A percentile compares a stretch with the other conserved stretches of the same genome.
phyloP scores from a whole-genome alignment of 2,113 vertebrate genomes.

The Nerophis lumbriciformis region DNA sequence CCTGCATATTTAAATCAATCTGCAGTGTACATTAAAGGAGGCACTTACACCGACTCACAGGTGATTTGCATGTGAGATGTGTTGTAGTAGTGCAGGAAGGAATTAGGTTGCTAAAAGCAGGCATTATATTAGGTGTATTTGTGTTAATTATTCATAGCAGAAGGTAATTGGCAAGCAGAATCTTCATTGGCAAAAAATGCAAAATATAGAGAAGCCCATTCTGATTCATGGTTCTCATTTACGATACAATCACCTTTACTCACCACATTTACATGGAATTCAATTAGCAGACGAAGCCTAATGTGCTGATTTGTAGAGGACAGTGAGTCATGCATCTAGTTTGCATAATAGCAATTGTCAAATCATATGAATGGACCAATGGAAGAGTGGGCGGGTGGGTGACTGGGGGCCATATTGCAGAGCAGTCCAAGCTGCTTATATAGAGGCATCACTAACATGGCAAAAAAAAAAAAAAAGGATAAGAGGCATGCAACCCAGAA shows the following conservation, averaged over 20 bases:
- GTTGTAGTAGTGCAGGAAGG: conserved; percentile 25
- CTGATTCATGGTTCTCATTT: conserved; percentile 28
- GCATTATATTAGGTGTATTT: conserved; percentile 35
- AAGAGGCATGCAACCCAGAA: conserved; percentile 34
- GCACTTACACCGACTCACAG: conserved; percentile 37
- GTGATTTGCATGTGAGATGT: conserved; percentile 43
- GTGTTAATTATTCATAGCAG: conserved; percentile 50
- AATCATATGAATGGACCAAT: conserved; percentile 35
- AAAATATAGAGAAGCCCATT: conserved; percentile 16
- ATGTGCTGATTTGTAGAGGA: conserved; percentile 18
- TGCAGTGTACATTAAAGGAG: conserved; percentile 31
- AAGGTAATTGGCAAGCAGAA: conserved; percentile 19
- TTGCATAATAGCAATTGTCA: conserved; percentile 39
- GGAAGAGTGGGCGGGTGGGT: conserved; percentile 9
- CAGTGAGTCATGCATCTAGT: conserved; percentile 13
- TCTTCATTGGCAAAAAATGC: conserved; percentile 10
- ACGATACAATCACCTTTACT: not conserved
- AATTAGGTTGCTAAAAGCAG: conserved; percentile 34
- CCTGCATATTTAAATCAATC: conserved; percentile 51
- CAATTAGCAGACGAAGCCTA: conserved; percentile 1
- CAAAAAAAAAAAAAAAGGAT: conserved; percentile 48
- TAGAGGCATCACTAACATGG: conserved; percentile 61
- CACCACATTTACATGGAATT: not conserved
- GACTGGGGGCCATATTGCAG: conserved; percentile 54
- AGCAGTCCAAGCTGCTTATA: conserved; percentile 54